Evolutionary conservation across 2,888 invertebrate species (phyloP).

Genomic region (Amblyteles armatorius): DNA sequence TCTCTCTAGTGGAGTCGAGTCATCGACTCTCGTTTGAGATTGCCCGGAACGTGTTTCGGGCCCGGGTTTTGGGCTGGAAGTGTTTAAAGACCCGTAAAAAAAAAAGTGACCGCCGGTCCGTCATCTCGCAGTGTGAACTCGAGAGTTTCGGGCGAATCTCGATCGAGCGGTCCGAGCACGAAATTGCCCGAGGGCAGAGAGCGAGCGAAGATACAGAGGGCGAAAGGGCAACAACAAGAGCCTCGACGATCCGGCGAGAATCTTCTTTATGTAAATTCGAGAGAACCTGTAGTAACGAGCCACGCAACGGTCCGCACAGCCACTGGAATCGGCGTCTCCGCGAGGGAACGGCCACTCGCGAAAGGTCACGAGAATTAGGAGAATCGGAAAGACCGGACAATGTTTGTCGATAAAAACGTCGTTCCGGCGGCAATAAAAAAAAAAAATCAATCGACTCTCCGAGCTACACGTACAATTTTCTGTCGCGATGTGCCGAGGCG

Average conservation of each 20-base stretch:
- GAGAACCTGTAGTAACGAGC: conserved; percentile 62
- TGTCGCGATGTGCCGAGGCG: neutral
- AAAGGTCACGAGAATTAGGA: conserved; percentile 40
- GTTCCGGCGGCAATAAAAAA: neutral
- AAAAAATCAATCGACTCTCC: neutral
- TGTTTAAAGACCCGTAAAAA: neutral
- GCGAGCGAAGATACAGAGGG: conserved; percentile 53
- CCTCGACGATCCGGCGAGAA: conserved; percentile 44
- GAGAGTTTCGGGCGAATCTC: conserved; percentile 33
- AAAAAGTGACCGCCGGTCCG: neutral
- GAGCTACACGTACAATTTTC: conserved; percentile 1
- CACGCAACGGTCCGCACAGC: conserved; percentile 18
- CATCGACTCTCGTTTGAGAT: conserved; percentile 11
- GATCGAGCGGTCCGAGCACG: conserved; percentile 19
- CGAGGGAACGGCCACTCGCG: conserved; percentile 9
- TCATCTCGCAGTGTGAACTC: neutral
- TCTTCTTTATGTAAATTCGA: conserved; percentile 59
- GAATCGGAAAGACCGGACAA: neutral
- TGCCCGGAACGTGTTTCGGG: neutral
- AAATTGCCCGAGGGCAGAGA: conserved; percentile 54
- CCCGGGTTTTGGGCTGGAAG: neutral
- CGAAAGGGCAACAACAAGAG: conserved; percentile 22
- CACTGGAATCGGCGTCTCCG: conserved; percentile 13
- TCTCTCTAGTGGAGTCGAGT: conserved; percentile 1
- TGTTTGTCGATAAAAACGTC: neutral